Percentiles rank a stretch among this genome's conserved stretches.
Conservation (phyloP, 2,888 invertebrate genomes). For the Alloscopus bannaensis region DNA sequence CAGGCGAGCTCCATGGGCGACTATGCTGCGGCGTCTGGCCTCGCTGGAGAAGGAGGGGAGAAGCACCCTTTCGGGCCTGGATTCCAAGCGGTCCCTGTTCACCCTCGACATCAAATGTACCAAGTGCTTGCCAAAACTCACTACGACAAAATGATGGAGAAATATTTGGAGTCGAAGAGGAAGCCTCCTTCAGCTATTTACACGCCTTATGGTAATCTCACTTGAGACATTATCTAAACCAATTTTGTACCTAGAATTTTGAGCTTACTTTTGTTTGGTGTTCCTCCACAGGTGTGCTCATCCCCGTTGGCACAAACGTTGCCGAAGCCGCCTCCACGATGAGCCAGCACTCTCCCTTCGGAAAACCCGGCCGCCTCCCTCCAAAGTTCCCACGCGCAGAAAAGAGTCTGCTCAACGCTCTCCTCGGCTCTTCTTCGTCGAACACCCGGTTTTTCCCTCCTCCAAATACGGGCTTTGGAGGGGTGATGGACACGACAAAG, state of each 20-base stretch:
- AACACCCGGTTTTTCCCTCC: conserved; percentile 39
- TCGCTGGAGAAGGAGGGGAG: conserved; percentile 51
- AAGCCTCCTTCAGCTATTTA: conserved; percentile 71
- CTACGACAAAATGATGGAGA: conserved; percentile 70
- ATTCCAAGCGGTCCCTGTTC: conserved; percentile 70
- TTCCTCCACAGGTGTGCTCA: conserved; percentile 34
- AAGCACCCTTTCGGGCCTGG: conserved; percentile 68
- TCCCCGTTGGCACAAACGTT: conserved; percentile 54
- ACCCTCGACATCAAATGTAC: conserved; percentile 73
- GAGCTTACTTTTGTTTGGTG: too few relatives aligned
- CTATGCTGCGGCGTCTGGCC: conserved; percentile 16
- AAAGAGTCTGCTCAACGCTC: conserved; percentile 59
- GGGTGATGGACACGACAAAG: not conserved
- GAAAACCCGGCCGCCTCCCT: conserved; percentile 28
- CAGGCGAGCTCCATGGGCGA: conserved; percentile 67
- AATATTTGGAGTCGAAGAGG: conserved; percentile 67
- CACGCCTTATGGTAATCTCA: conserved; percentile 71
- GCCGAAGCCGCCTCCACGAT: conserved; percentile 32
- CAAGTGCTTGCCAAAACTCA: conserved; percentile 72
- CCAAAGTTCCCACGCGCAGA: conserved; percentile 42
- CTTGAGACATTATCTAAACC: not conserved
- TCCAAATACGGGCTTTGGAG: conserved; percentile 36
- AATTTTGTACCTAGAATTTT: not conserved
- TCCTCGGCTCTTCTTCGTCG: conserved; percentile 54
- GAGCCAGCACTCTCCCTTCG: conserved; percentile 27